A percentile compares a stretch with the other conserved stretches of the same genome.
These are phyloP conservation scores for Champsocephalus gunnari DNA, from an alignment of 2,797 vertebrate genomes.

Conservation along the genomic window DNA sequence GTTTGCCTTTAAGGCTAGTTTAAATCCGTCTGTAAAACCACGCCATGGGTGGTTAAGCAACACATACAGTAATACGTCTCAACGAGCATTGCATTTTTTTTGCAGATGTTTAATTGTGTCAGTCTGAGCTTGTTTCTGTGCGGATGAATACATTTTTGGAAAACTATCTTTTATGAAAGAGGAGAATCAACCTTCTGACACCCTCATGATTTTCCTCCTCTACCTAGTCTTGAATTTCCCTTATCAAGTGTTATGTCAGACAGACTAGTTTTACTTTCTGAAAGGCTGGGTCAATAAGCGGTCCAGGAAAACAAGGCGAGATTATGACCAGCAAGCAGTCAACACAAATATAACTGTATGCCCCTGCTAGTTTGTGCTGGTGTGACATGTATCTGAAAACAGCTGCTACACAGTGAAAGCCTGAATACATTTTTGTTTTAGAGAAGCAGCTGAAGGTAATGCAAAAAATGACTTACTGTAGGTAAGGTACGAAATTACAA, in stretches of 20 bases:
- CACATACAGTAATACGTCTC: conserved; percentile 3
- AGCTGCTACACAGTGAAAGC: background rate
- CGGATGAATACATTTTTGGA: background rate
- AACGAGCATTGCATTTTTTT: conserved; percentile 2
- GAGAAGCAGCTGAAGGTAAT: background rate
- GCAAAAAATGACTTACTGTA: background rate
- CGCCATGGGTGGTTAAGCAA: conserved; percentile 16
- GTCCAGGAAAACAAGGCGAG: background rate
- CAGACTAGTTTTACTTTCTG: conserved; percentile 1
- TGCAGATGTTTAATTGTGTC: conserved; percentile 2
- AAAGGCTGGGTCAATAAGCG: background rate
- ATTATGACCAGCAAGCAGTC: background rate
- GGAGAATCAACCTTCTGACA: background rate
- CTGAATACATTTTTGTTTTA: background rate
- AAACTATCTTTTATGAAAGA: conserved; percentile 3
- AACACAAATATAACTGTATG: background rate
- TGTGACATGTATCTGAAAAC: background rate
- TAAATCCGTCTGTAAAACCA: conserved; percentile 34
- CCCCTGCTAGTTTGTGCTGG: background rate
- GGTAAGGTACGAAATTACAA: conserved; percentile 1
- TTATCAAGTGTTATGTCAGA: background rate
- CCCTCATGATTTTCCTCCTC: background rate
- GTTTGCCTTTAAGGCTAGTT: conserved; percentile 25
- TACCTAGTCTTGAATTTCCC: background rate
- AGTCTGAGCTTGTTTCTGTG: background rate